phyloP scores from a whole-genome alignment of 37 sponge, comb jelly and placozoan genomes.

The Lycopodina hypogea region DNA sequence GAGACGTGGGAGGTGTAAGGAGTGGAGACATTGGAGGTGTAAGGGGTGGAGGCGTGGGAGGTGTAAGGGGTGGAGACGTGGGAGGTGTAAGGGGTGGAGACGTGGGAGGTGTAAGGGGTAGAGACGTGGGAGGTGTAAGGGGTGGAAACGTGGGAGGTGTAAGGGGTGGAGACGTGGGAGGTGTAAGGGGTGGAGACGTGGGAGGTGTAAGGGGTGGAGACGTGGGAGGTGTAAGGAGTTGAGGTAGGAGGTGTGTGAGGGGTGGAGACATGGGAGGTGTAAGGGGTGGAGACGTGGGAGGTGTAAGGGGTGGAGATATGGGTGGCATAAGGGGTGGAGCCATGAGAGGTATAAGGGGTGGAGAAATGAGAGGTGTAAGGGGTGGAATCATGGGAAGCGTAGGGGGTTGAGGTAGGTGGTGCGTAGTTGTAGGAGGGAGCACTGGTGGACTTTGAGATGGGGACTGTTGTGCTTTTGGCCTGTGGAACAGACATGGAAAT shows the following conservation, averaged over 20 bases:
- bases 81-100: no score
- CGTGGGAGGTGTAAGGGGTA: no score
- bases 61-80: no score
- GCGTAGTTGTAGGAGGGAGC: not conserved
- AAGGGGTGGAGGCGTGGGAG: no score
- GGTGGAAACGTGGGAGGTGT: no score
- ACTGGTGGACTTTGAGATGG: not conserved
- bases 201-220: no score
- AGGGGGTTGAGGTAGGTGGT: no score
- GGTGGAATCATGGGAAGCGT: not conserved
- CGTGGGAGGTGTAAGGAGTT: not conserved
- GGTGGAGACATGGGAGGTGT: not conserved
- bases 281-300: not conserved
- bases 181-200: no score
- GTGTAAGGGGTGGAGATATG: not conserved
- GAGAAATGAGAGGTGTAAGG: not conserved
- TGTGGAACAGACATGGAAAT: not conserved
- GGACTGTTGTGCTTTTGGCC: not conserved
- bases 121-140: no score
- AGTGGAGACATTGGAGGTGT: no score
- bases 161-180: no score
- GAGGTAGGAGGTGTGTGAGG: not conserved
- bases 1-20: not conserved
- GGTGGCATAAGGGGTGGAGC: not conserved
- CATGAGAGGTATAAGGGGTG: not conserved